Base-by-base conservation (phyloP, 2,113 vertebrate genomes). In the Prunella himalayana region DNA sequence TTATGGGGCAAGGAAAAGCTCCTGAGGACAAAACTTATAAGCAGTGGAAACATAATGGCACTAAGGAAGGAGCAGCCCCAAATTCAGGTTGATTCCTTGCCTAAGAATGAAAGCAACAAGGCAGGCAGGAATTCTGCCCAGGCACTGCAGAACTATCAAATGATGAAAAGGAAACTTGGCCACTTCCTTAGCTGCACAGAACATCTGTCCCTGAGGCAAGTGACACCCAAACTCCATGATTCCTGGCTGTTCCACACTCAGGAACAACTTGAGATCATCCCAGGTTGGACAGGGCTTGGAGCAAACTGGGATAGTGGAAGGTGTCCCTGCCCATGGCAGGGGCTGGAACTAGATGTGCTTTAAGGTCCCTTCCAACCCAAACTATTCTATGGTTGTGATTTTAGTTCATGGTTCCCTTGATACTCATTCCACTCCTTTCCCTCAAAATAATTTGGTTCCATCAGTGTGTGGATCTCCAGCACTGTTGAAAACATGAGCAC, bases 211-310 rank as follows among this genome's bases (percentile, higher is more conserved):
- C 8, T 9, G 3, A 89, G 31, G 28, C 23, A 87, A 59, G 19
- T 27, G 9, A 33, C 23, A 59, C 42, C 27, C 11, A 11, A 69
- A 14, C 19, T 60, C 19, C 13, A 5, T 0, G 4, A 60, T 19
- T 90, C 18, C 30, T 65, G 45, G 31, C 35, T 37, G 30, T 17
- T 33, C 45, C 2, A 22, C 23, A 63, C 59, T 27, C 14, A 66
- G 33, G 35, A 64, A 28, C 11, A 15, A 30, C 60, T 61, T 15
- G 27, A 71, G 11, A 82, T n/a, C 17, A 49, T 18, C 14, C 13
- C 69, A 75, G 28, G 15, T 0, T 60, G 39, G 44, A 59, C 0
- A 0, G 12, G 17, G 33, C 13, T 39, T 75, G 86, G 78, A 75
- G 24, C 45, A 60, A 0, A 6, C 23, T 61, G 21, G 24, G 25